phyloP scores from a whole-genome alignment of 2,888 invertebrate genomes.

The Drosophila mercatorum region DNA sequence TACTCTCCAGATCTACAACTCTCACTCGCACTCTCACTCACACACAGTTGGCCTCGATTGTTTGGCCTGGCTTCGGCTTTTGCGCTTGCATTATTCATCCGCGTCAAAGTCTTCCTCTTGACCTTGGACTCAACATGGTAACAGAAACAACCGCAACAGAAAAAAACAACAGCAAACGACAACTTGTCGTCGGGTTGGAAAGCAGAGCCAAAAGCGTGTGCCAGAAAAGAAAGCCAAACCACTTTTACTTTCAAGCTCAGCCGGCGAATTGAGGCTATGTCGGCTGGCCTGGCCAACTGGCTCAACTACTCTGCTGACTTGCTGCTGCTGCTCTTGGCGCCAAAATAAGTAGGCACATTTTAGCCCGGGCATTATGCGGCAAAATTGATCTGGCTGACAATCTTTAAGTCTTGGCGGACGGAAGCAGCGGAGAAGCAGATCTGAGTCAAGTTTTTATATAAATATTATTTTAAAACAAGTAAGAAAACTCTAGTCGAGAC shows the following conservation, averaged over 20 bases:
- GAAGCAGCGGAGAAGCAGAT: no score
- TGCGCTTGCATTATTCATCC: constrained; percentile 73
- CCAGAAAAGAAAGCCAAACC: constrained; percentile 79
- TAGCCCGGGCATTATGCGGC: constrained; percentile 38
- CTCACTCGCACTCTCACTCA: constrained; percentile 25
- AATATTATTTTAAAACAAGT: no score
- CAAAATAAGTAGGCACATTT: constrained; percentile 43
- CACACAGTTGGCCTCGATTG: constrained; percentile 38
- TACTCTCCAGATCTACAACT: constrained; percentile 18
- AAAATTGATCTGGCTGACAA: no score
- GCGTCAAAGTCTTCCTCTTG: constrained; percentile 83
- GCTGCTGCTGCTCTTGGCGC: constrained; percentile 45
- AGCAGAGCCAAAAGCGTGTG: constrained; percentile 78
- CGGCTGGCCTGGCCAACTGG: constrained; percentile 31
- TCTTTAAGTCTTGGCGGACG: no score
- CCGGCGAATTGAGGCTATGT: constrained; percentile 72
- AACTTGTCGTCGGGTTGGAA: constrained; percentile 72
- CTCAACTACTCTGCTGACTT: constrained; percentile 22
- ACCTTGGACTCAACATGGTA: constrained; percentile 80
- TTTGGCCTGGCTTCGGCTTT: constrained; percentile 40
- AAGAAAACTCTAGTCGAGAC: no score
- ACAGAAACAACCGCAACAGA: constrained; percentile 17
- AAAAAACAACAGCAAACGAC: constrained; percentile 24
- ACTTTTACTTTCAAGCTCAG: constrained; percentile 77
- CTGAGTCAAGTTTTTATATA: not conserved